Conservation (phyloP, 1,140 invertebrate species). For the Diachasmimorpha longicaudata region DNA sequence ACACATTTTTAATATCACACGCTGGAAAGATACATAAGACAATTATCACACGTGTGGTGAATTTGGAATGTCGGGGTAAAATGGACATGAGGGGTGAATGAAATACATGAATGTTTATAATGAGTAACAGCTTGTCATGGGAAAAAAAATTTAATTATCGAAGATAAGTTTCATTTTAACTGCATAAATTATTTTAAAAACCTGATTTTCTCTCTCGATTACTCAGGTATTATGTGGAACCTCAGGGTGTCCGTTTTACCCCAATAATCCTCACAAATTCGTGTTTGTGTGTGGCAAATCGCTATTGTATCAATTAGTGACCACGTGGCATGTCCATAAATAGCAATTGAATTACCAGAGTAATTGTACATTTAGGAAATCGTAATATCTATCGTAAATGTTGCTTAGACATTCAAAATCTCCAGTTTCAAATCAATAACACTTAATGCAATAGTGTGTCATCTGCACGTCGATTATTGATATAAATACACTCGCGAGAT, state of each 20-base stretch:
- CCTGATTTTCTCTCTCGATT: too few relatives aligned
- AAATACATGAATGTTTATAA: too few relatives aligned
- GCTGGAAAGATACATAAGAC: not conserved
- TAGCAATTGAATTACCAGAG: not conserved
- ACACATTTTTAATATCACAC: not conserved
- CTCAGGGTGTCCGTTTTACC: not conserved
- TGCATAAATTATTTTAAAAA: too few relatives aligned
- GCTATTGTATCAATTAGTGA: slow-evolving; percentile 5
- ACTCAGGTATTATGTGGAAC: too few relatives aligned
- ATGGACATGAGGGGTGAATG: too few relatives aligned
- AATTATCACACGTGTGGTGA: not conserved
- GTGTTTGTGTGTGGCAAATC: slow-evolving; percentile 6
- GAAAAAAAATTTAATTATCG: too few relatives aligned
- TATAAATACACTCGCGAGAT: slow-evolving; percentile 9
- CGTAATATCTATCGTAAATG: not conserved
- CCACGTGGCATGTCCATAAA: not conserved
- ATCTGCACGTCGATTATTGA: not conserved
- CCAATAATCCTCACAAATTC: not conserved
- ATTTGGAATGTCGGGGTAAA: not conserved
- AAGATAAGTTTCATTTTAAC: too few relatives aligned
- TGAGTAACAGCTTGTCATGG: too few relatives aligned
- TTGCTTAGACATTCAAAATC: not conserved
- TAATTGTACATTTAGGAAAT: not conserved
- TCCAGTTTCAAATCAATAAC: not conserved
- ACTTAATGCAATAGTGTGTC: not conserved